Evolutionary conservation across 2,113 vertebrate species (phyloP).

Genomic region (Noturus placidus): DNA sequence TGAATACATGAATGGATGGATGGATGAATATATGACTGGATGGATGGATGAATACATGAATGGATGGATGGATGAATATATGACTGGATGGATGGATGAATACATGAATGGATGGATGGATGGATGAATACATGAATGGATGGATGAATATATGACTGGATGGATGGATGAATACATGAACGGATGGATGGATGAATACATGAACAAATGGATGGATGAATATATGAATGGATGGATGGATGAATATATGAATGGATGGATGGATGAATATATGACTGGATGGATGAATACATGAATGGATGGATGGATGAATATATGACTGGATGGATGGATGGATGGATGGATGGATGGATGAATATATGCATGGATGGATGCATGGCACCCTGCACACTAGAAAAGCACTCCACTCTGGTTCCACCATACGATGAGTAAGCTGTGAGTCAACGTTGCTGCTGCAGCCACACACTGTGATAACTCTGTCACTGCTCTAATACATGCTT

Average conservation of each 20-base stretch:
- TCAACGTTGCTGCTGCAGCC: background rate
- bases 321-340: background rate
- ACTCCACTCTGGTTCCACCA: background rate
- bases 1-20: background rate
- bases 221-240: background rate
- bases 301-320: background rate
- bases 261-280: background rate
- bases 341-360: background rate
- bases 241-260: background rate
- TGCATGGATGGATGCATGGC: background rate
- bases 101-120: background rate
- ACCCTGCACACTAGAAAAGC: background rate
- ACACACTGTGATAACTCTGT: constrained; percentile 3
- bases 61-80: background rate
- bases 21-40: background rate
- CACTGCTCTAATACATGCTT: background rate
- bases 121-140: background rate
- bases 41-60: background rate
- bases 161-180: background rate
- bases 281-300: background rate
- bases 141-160: background rate
- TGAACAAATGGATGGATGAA: background rate
- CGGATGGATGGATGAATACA: background rate
- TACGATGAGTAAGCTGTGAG: constrained; percentile 2
- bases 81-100: background rate